Evolutionary conservation across 30 jellyfish, hydroid and myxozoan species (phyloP), one percentile per base, ranked within the genome.

Genomic region (Hydractinia echinata): DNA sequence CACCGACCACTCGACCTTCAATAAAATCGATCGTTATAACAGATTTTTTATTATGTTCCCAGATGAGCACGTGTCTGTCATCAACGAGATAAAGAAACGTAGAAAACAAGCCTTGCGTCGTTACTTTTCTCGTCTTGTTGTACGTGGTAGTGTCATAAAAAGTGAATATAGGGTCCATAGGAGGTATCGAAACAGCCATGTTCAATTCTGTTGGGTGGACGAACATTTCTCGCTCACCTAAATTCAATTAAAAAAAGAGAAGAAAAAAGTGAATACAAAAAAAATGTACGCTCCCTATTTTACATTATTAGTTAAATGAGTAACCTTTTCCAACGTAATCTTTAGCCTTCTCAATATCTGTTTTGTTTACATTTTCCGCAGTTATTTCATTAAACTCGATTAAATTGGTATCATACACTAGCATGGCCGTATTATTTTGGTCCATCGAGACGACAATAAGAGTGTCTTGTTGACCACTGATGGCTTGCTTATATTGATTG

Each of bases 161-260:
- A 13, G 87, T 71, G 20, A 85, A 19, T 6, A 76, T 44, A 1
- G 94, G 90, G 7, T 90, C 95, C 61, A 88, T 83, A 5, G 97
- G 95, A 18, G 93, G 93, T 10, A 90, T 62, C 8, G 97, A 85
- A 8, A 90, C 49, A 20, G 71, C 84, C 49, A 90, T 55, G 9
- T 82, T 56, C 7, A 85, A 82, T 15, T 62, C 77, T 52, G 54
- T 64, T 67, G 83, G 87, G 10, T 69, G 79, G n/a, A 76, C 6
- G 55, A 5, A 67, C 71, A 87, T 90, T 30, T 90, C 97, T n/a
- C 95, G 79, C 50, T 85, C 97, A 15, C 97, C 97, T 90, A 20
- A 30, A 55, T 52, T 16, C 10, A 76, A 18, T 14, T 68, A 10
- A 14, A 68, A n/a, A 30, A 30, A 30, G 44, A 30, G 44, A 30